Evolutionary conservation across 1,140 invertebrate species (phyloP), one percentile per base, ranked within the genome.

Genomic region (Zaprionus lachaisei): DNA sequence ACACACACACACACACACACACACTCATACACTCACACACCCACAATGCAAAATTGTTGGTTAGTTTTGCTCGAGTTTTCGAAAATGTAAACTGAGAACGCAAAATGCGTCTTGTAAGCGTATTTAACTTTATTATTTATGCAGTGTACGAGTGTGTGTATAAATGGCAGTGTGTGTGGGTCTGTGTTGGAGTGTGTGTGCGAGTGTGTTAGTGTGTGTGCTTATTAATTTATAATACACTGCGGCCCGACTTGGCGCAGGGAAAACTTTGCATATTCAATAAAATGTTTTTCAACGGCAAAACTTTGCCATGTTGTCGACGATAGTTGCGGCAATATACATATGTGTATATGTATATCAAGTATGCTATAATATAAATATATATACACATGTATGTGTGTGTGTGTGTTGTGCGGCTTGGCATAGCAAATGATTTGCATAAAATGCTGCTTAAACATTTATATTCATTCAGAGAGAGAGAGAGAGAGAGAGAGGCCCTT

Each of bases 211-310:
- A 56, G 41, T 28, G 55, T 55, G 44, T 54, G 56, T 44, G 56
- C 84, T 89, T 90, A 89, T 89, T 89, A 89, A 89, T 89, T 89
- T 89, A 89, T 89, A 89, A 89, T 89, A 89, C 84, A 89, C 85
- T 90, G 81, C 85, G 83, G 82, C 82, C n/a, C 41, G n/a, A 47
- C 82, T 78, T 84, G 81, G 81, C 69, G 67, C 69, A 20, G 54
- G 44, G 34, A 44, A 83, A 86, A 77, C 86, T 87, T 73, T 73
- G 78, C 78, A 77, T 80, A 74, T 80, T 80, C 78, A 80, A 80
- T 80, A 80, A 80, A 80, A 80, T 80, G 74, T 80, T 80, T 77
- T 57, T 49, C 49, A 17, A 44, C 41, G 61, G 62, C 37, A 60
- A 80, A 80, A 80, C 74, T 80, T 80, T 77, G 68, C 63, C 77